Base-by-base conservation (phyloP, 2,113 vertebrate species). In the Protomyctophum bolini region DNA sequence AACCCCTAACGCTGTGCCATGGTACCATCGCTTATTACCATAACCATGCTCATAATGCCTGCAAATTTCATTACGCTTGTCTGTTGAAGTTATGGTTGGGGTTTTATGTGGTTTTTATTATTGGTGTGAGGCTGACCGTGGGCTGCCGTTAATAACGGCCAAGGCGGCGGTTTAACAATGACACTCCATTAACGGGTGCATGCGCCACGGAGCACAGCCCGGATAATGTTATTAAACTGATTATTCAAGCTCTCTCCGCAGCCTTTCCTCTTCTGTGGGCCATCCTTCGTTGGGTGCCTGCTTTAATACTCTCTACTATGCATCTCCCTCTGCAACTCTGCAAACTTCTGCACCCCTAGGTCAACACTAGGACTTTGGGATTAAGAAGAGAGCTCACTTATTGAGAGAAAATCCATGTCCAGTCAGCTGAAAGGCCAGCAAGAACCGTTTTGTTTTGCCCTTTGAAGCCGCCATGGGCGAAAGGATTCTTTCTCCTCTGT, bases 161-260 rank as follows among this genome's bases (percentile, higher is more conserved):
- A 79, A 84, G 80, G 86, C 83, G 61, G 84, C 83, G 84, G 84
- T 91, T 92, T 86, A 91, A 91, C 90, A 89, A 84, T 87, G 90
- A 89, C 91, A 91, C 83, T 93, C 88, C 76, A 90, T 92, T 93
- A 92, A 84, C 60, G 67, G 12, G 70, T 84, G 76, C 82, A 89
- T 65, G 86, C 77, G 54, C 84, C 79, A 85, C 87, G 48, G 81
- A 91, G 86, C 83, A 77, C 86, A 81, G 86, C 84, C 79, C 74
- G 82, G 84, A 86, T 87, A 90, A 88, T 89, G 85, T 91, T 92
- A 93, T 91, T 90, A 90, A 90, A 89, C 86, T 84, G 88, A 92
- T 90, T 88, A 89, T 90, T 91, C 87, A 89, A 86, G 48, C 69
- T 52, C 57, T 77, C 71, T 57, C 51, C 69, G 63, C 61, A 65